A percentile compares a stretch with the other conserved stretches of the same genome.
These are phyloP conservation scores for Equus quagga DNA, from an alignment of 2,113 vertebrate genomes.

Conservation along the genomic window DNA sequence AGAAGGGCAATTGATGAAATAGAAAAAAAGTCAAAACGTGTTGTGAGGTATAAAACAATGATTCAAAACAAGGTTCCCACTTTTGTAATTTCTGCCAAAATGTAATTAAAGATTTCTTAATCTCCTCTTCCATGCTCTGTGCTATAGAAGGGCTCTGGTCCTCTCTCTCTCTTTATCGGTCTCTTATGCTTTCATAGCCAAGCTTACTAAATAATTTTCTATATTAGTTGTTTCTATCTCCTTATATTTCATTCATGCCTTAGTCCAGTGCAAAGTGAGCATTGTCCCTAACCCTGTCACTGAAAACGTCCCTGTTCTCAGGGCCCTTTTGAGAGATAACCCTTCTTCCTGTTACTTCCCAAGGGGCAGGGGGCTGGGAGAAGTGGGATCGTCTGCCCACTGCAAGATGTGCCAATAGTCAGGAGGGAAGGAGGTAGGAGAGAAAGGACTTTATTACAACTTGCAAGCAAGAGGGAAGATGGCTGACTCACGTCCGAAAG, in stretches of 20 bases:
- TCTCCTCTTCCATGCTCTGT: not conserved
- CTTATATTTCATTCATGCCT: not conserved
- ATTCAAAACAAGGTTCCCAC: not conserved
- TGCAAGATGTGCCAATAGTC: too few species aligned
- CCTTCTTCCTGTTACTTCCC: too few species aligned
- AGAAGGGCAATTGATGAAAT: not conserved
- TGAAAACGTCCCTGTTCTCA: not conserved
- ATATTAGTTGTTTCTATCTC: not conserved
- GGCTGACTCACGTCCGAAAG: too few species aligned
- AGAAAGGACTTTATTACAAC: too few species aligned
- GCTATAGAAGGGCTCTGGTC: too few species aligned
- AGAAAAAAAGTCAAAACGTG: not conserved
- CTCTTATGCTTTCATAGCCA: not conserved
- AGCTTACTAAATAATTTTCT: not conserved
- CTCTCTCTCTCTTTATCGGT: too few species aligned
- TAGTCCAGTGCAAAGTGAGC: not conserved
- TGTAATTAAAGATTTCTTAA: not conserved
- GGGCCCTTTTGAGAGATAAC: not conserved
- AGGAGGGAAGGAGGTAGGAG: too few species aligned
- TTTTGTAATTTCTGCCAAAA: not conserved
- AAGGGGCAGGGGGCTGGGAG: too few species aligned
- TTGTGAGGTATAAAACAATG: not conserved
- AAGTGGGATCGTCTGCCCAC: too few species aligned
- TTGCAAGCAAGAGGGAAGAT: too few species aligned
- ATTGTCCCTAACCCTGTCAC: not conserved